Evolutionary conservation across 1,140 invertebrate genomes (phyloP), one percentile per base, ranked within the genome.

Genomic region (Matsumurasca onukii): DNA sequence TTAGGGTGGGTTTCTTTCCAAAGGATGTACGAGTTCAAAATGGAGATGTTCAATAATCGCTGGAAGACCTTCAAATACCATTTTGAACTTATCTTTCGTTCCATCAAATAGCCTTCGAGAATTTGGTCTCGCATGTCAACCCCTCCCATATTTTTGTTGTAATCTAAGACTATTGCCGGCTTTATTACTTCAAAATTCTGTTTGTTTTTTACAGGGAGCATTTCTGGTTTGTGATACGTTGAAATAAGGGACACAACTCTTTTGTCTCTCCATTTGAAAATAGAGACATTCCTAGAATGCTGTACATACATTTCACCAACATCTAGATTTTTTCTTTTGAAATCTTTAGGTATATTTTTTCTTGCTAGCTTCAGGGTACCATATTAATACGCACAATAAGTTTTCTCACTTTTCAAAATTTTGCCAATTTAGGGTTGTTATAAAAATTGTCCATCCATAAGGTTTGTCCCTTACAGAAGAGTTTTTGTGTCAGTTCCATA

Each of bases 81-180:
- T n/a, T n/a, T n/a, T n/a, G n/a, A n/a, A n/a, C n/a, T n/a, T 45
- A n/a, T n/a, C n/a, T n/a, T 45, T n/a, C 39, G 9, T 45, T 45
- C 39, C 39, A 45, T 45, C n/a, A 12, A n/a, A n/a, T 45, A 45
- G n/a, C 39, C 39, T 45, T 45, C 39, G n/a, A 45, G 39, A 9
- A 45, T 45, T 45, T 45, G 39, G 39, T 45, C 39, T 45, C 39
- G 9, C 39, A 45, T 45, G n/a, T 45, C 39, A n/a, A n/a, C n/a
- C n/a, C n/a, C n/a, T n/a, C n/a, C n/a, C n/a, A n/a, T n/a, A n/a
- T n/a, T n/a, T n/a, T n/a, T n/a, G n/a, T n/a, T n/a, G n/a, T n/a
- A n/a, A n/a, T n/a, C n/a, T n/a, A n/a, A n/a, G n/a, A n/a, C n/a
- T 51, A 20, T 20, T 22, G 5, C n/a, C 5, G 49, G 17, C n/a